These are phyloP conservation scores for Ictalurus furcatus DNA, from an alignment of 2,113 vertebrate species.

Conservation along the genomic window DNA sequence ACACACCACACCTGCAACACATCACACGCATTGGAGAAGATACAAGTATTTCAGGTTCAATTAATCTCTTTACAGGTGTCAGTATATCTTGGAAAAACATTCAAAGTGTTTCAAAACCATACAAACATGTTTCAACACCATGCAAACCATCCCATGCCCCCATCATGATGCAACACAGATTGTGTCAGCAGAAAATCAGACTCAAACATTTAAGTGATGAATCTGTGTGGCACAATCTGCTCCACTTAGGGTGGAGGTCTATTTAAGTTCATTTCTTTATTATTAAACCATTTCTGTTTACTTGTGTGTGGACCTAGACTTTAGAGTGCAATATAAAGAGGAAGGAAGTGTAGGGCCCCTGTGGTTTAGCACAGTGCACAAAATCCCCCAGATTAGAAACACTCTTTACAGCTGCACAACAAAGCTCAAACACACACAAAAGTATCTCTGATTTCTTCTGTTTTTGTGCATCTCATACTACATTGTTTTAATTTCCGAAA, in stretches of 20 bases:
- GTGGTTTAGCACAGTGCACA: not conserved
- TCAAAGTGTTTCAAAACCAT: not conserved
- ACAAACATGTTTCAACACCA: not conserved
- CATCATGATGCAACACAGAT: not conserved
- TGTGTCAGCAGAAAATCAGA: not conserved
- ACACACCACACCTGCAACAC: conserved; percentile 89
- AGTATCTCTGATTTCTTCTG: too few species aligned
- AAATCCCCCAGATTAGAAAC: not conserved
- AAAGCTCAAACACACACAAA: not conserved
- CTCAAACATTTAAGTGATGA: not conserved
- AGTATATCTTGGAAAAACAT: not conserved
- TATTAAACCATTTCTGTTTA: not conserved
- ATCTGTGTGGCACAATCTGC: not conserved
- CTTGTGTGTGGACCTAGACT: conserved; percentile 15
- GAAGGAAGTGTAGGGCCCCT: conserved; percentile 53
- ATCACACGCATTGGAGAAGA: not conserved
- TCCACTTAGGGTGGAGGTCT: not conserved
- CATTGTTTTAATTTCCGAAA: too few species aligned
- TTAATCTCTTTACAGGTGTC: not conserved
- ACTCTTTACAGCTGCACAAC: not conserved
- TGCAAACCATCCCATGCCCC: not conserved
- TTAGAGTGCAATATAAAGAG: conserved; percentile 41
- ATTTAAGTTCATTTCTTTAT: not conserved
- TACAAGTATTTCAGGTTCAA: conserved; percentile 5
- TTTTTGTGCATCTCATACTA: too few species aligned